These are phyloP conservation scores for Gouania willdenowi DNA, from an alignment of 2,797 vertebrate genomes.

Conservation along the genomic window DNA sequence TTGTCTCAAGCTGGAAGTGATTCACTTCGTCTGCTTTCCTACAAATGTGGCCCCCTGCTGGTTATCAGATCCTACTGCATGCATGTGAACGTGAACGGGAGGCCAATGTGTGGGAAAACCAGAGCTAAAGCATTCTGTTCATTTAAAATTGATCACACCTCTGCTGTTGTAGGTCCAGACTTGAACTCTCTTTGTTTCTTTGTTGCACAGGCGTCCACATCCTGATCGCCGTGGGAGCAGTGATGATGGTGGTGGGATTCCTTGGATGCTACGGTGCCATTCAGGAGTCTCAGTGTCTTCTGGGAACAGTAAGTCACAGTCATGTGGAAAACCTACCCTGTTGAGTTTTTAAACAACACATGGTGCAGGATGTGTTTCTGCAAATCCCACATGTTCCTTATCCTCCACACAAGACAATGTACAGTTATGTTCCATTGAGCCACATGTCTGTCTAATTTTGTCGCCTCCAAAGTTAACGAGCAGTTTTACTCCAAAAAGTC, in stretches of 20 bases:
- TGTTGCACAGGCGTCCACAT: conserved; percentile 86
- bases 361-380: too few relatives aligned
- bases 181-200: neutral
- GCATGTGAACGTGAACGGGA: neutral
- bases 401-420: too few relatives aligned
- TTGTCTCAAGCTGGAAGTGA: too few relatives aligned
- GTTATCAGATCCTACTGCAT: neutral
- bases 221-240: conserved; percentile 90
- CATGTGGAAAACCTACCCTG: neutral
- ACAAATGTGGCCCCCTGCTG: conserved; percentile 37
- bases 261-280: conserved; percentile 97
- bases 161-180: too few relatives aligned
- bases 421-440: too few relatives aligned
- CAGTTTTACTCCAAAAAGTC: too few relatives aligned
- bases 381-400: too few relatives aligned
- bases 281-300: conserved; percentile 96
- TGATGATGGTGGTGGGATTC: conserved; percentile 99
- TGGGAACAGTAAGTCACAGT: conserved; percentile 87
- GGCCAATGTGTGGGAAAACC: too few relatives aligned
- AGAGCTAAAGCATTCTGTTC: neutral
- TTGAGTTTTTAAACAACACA: too few relatives aligned
- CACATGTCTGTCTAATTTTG: too few relatives aligned
- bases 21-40: conserved; percentile 7
- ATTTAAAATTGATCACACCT: too few relatives aligned
- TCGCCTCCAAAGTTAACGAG: too few relatives aligned